These are phyloP conservation scores for Alfaro cultratus DNA, from an alignment of 2,797 vertebrate species.

Conservation along the genomic window DNA sequence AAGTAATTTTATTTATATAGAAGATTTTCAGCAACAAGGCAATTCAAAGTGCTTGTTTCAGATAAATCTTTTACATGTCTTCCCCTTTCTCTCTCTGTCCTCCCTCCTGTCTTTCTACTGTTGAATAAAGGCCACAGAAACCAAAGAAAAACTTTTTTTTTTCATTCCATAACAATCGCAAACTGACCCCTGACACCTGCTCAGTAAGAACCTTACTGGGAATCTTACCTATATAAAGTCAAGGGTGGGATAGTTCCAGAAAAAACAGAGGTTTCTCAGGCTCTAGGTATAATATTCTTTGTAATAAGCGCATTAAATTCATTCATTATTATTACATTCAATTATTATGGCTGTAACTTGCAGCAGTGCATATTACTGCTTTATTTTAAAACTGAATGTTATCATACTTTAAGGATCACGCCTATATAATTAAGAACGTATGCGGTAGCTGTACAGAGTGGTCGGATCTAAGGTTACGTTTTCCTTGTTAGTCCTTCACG, in stretches of 20 bases:
- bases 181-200: neutral
- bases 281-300: neutral
- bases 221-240: neutral
- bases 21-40: no score
- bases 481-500: constrained; percentile 3
- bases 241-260: neutral
- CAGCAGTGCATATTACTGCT: neutral
- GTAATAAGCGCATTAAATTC: neutral
- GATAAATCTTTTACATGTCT: no score
- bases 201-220: neutral
- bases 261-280: neutral
- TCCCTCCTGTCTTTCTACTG: neutral
- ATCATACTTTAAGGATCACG: neutral
- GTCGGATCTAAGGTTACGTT: neutral
- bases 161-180: neutral
- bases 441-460: neutral
- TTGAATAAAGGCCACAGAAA: neutral
- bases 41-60: no score
- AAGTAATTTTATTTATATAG: no score
- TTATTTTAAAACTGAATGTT: neutral
- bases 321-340: neutral
- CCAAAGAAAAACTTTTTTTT: neutral
- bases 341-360: neutral
- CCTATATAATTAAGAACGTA: neutral
- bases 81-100: no score